Evolutionary conservation across 2,797 vertebrate species (phyloP).

Genomic region (Trachurus trachurus): DNA sequence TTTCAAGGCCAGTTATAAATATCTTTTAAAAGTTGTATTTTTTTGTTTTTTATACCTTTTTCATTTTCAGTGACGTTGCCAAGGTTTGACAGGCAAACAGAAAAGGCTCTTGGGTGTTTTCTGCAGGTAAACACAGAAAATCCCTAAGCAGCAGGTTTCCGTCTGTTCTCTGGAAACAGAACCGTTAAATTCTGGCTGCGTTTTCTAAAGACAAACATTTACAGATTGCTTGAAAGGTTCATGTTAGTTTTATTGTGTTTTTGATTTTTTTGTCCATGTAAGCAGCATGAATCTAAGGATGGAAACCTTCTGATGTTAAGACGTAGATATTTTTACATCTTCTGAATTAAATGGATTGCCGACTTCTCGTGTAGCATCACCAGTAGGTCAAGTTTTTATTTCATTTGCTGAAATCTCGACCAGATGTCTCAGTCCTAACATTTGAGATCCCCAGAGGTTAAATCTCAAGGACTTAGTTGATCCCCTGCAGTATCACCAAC

Average conservation of each 20-base stretch:
- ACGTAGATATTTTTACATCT: background rate
- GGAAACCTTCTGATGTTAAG: background rate
- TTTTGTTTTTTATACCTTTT: background rate
- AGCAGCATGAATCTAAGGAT: background rate
- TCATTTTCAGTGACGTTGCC: background rate
- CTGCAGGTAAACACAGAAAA: background rate
- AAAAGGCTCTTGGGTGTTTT: background rate
- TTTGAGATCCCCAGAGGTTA: too few species aligned
- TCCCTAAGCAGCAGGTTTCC: background rate
- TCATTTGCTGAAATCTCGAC: too few species aligned
- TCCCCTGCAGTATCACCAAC: too few species aligned
- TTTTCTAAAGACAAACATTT: background rate
- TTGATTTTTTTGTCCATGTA: background rate
- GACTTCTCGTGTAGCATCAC: too few species aligned
- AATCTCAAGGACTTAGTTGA: too few species aligned
- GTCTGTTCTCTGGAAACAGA: background rate
- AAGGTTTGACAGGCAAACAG: background rate
- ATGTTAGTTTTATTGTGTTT: background rate
- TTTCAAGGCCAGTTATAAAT: constrained; percentile 17
- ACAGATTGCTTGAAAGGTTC: background rate
- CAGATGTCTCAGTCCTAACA: too few species aligned
- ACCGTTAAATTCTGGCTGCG: background rate
- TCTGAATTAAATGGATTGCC: too few species aligned
- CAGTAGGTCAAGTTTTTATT: too few species aligned
- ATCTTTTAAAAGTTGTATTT: background rate